Percentiles rank a stretch among this genome's conserved stretches.
Conservation (phyloP, 2,113 vertebrate genomes). For the Mandrillus leucophaeus region DNA sequence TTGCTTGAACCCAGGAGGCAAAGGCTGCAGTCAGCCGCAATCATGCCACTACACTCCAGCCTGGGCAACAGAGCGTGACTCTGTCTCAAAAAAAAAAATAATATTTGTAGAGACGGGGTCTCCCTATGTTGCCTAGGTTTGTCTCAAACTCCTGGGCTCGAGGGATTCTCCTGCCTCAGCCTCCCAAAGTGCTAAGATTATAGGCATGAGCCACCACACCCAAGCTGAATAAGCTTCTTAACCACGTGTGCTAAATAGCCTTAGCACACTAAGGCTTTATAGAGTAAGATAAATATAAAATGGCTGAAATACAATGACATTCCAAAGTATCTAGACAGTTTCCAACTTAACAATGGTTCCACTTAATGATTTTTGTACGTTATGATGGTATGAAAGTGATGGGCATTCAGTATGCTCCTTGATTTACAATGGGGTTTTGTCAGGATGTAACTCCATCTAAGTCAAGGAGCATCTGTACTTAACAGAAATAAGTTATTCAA, state of each 20-base stretch:
- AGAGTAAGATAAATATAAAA: not conserved
- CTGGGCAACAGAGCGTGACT: no score
- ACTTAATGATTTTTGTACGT: not conserved
- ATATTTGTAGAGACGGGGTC: no score
- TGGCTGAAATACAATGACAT: not conserved
- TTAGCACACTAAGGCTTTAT: not conserved
- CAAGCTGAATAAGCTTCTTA: not conserved
- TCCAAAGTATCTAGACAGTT: not conserved
- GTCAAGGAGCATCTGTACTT: not conserved
- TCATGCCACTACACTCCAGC: no score
- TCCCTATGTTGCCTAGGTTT: no score
- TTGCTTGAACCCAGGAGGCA: no score
- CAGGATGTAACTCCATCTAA: not conserved
- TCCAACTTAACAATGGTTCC: not conserved
- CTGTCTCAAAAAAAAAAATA: no score
- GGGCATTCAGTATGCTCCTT: not conserved
- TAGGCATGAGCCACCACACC: no score
- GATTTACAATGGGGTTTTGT: not conserved
- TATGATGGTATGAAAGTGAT: not conserved
- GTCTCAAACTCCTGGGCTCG: no score
- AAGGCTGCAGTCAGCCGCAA: no score
- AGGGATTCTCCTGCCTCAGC: no score
- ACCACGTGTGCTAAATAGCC: conserved; percentile 15
- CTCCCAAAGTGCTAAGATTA: no score
- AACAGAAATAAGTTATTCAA: conserved; percentile 1